Conservation (phyloP, 2,797 vertebrate species). For the Darevskia nairensis region DNA sequence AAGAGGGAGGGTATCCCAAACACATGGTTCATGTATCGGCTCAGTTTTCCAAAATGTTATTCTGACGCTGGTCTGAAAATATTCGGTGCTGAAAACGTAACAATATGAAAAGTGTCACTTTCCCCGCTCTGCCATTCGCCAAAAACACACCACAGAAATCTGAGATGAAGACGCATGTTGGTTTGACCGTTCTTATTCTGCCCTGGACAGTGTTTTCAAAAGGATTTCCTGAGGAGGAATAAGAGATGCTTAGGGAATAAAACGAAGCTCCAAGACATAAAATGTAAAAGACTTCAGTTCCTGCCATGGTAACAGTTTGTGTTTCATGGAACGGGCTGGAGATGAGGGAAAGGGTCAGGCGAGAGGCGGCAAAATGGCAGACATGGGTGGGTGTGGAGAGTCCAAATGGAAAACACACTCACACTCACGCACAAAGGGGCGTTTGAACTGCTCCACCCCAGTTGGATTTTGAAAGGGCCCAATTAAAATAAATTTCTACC, state of each 20-base stretch:
- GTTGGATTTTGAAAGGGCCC: neutral
- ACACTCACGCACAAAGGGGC: too few species aligned
- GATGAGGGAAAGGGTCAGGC: conserved; percentile 47
- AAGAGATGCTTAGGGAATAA: conserved; percentile 63
- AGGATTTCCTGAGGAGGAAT: conserved; percentile 70
- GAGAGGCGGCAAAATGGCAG: conserved; percentile 34
- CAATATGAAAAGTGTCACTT: conserved; percentile 43
- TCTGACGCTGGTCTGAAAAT: conserved; percentile 51
- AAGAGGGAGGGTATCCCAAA: conserved; percentile 50
- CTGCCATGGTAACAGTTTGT: conserved; percentile 42
- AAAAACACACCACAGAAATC: conserved; percentile 61
- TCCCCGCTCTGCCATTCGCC: conserved; percentile 40
- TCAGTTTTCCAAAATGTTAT: conserved; percentile 37
- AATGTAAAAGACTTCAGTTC: conserved; percentile 54
- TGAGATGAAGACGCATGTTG: conserved; percentile 47
- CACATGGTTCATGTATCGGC: conserved; percentile 31
- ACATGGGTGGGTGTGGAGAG: too few species aligned
- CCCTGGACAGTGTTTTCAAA: conserved; percentile 64
- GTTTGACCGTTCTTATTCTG: conserved; percentile 56
- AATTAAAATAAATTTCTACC: neutral
- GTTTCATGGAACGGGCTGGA: conserved; percentile 51
- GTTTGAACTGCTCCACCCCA: neutral
- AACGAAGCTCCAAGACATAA: conserved; percentile 60
- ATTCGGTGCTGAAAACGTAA: conserved; percentile 37
- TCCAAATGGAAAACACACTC: conserved; percentile 8